Evolutionary conservation across 2,797 vertebrate genomes (phyloP).

Genomic region (Geotria australis): DNA sequence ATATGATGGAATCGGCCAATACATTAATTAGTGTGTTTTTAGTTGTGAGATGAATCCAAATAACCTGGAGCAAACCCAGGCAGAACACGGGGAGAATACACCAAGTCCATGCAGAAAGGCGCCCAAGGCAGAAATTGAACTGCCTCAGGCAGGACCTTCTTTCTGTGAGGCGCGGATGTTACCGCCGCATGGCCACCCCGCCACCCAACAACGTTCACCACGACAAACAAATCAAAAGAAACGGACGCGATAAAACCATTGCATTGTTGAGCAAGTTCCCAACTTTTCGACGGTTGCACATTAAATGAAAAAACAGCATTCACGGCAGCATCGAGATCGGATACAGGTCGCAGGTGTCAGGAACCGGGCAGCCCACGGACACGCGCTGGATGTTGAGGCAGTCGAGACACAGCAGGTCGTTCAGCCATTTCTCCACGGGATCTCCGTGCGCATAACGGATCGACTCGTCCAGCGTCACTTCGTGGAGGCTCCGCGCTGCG

Average conservation of each 20-base stretch:
- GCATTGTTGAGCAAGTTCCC: neutral
- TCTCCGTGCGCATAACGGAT: slow-evolving; percentile 76
- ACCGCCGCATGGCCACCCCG: too few species aligned
- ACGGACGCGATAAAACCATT: neutral
- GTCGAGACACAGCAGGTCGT: slow-evolving; percentile 64
- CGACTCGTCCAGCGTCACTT: slow-evolving; percentile 81
- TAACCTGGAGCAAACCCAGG: too few species aligned
- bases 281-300: neutral
- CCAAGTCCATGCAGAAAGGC: too few species aligned
- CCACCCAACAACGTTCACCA: too few species aligned
- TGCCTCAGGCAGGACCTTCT: too few species aligned
- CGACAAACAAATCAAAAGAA: neutral
- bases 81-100: too few species aligned
- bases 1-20: too few species aligned
- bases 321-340: slow-evolving; percentile 10
- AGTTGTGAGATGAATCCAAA: too few species aligned
- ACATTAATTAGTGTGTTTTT: too few species aligned
- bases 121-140: too few species aligned
- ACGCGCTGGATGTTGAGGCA: slow-evolving; percentile 67
- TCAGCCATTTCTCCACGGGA: slow-evolving; percentile 71
- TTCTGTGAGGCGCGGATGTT: too few species aligned
- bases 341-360: slow-evolving; percentile 81
- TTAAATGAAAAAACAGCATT: too few species aligned
- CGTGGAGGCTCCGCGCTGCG: slow-evolving; percentile 42
- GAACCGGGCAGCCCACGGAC: slow-evolving; percentile 62